Base-by-base conservation (phyloP, 2,888 invertebrate genomes). In the Brachynemurus nebulosus region DNA sequence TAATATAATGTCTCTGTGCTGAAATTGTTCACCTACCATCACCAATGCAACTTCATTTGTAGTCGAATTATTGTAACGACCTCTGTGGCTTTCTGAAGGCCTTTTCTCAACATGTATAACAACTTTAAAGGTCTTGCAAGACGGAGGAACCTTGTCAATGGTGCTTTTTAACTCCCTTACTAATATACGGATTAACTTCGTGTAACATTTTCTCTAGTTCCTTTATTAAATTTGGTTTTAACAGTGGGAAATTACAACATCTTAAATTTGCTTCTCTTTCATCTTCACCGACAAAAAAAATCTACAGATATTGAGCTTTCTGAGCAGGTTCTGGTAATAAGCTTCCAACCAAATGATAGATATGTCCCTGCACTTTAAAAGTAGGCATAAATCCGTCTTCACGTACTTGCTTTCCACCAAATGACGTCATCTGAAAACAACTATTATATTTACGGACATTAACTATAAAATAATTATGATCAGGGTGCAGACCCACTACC, bases 331-430 rank as follows among this genome's bases (percentile, higher is more conserved):
- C 37, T 11, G 7, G 50, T 50, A 3, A 48, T 19, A 51, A 38
- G 18, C 45, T 46, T 18, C 50, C 51, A 40, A 43, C 45, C 14
- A 35, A 18, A 44, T 53, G 53, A 40, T 54, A 52, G 14, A 53
- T 41, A 42, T 53, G 52, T 9, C 52, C 48, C 40, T 51, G 42
- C 3, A 52, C 44, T 49, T 53, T 53, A 27, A 45, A 54, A 8
- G 21, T 45, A 7, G 33, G 35, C 20, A 39, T 39, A 7, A 21
- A 39, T 8, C 23, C 23, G 14, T 12, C 39, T 19, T 7, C 20
- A 49, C 17, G 48, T 41, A 14, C 36, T 20, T 45, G 14, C 12
- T 46, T 43, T 12, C 37, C 45, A 9, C 46, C 44, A 44, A 49
- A 49, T n/a, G 45, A 49, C 7, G 45, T 45, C 40, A 40, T 41